Conservation (phyloP, 2,797 vertebrate genomes). For the Coluber constrictor region DNA sequence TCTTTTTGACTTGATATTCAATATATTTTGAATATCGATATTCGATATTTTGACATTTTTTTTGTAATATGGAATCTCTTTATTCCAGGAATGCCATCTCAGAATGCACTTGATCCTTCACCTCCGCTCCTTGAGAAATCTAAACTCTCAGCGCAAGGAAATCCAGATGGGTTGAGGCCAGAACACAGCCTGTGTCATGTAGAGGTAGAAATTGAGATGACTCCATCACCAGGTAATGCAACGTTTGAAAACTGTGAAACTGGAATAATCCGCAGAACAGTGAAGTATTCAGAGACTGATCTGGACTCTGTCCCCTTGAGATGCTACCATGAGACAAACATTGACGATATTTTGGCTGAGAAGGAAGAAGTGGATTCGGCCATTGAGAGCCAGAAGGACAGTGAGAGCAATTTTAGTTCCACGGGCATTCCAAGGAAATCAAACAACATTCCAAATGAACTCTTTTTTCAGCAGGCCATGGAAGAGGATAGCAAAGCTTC, state of each 20-base stretch:
- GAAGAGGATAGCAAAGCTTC: slow-evolving; percentile 33
- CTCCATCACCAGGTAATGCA: slow-evolving; percentile 66
- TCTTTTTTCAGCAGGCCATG: rapidly evolving
- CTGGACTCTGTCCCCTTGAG: slow-evolving; percentile 89
- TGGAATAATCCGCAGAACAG: slow-evolving; percentile 83
- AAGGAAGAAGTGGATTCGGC: slow-evolving; percentile 91
- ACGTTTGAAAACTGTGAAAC: slow-evolving; percentile 60
- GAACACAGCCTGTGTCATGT: slow-evolving; percentile 83
- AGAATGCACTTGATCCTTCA: rapidly evolving
- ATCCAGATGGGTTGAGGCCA: slow-evolving; percentile 36
- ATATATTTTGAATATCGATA: too few species aligned
- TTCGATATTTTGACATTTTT: too few species aligned
- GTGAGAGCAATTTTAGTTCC: slow-evolving; percentile 88
- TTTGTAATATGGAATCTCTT: slow-evolving; percentile 29
- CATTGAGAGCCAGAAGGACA: slow-evolving; percentile 87
- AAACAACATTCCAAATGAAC: slow-evolving; percentile 32
- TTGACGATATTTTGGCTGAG: slow-evolving; percentile 91
- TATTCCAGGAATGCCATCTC: slow-evolving; percentile 49
- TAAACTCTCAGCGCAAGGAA: rapidly evolving
- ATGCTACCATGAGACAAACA: slow-evolving; percentile 95
- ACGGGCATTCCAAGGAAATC: slow-evolving; percentile 72
- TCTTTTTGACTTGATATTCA: too few species aligned
- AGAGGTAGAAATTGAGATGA: slow-evolving; percentile 86
- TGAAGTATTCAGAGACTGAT: slow-evolving; percentile 96
- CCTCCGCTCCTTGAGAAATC: slow-evolving; percentile 21